phyloP scores from a whole-genome alignment of 2,797 vertebrate genomes.

The Cuniculus paca region DNA sequence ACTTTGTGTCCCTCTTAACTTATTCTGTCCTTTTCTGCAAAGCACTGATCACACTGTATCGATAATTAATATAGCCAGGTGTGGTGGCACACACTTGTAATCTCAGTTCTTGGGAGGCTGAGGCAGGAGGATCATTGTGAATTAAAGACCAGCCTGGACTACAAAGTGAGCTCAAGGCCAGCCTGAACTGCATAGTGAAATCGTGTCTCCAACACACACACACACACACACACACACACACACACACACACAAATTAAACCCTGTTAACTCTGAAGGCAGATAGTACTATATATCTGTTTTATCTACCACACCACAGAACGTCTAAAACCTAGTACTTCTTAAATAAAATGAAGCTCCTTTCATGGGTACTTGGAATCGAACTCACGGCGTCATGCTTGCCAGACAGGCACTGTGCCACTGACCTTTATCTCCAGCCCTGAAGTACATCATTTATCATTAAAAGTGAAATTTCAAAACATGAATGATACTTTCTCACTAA shows the following conservation, averaged over 20 bases:
- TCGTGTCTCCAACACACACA: too few relatives aligned
- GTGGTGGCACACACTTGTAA: too few relatives aligned
- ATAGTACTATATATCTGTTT: background rate
- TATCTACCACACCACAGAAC: background rate
- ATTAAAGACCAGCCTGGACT: too few relatives aligned
- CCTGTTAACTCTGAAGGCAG: background rate
- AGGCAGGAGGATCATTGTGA: too few relatives aligned
- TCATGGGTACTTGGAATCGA: too few relatives aligned
- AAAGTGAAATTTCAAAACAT: slow-evolving; percentile 13
- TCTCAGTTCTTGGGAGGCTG: too few relatives aligned
- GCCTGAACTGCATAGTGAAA: too few relatives aligned
- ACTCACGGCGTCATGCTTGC: too few relatives aligned
- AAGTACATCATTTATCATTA: background rate
- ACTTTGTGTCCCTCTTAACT: background rate
- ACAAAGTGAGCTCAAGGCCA: too few relatives aligned
- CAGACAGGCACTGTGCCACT: too few relatives aligned
- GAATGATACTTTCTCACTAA: background rate
- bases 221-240: background rate
- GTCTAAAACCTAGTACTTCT: background rate
- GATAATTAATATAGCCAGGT: background rate
- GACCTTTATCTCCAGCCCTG: background rate
- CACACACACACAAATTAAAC: background rate
- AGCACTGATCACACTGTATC: background rate
- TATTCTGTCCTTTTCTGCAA: background rate
- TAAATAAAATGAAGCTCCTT: too few relatives aligned